A percentile compares a stretch with the other conserved stretches of the same genome.
phyloP scores from a whole-genome alignment of 2,113 vertebrate species.

The Oreochromis spilurus region DNA sequence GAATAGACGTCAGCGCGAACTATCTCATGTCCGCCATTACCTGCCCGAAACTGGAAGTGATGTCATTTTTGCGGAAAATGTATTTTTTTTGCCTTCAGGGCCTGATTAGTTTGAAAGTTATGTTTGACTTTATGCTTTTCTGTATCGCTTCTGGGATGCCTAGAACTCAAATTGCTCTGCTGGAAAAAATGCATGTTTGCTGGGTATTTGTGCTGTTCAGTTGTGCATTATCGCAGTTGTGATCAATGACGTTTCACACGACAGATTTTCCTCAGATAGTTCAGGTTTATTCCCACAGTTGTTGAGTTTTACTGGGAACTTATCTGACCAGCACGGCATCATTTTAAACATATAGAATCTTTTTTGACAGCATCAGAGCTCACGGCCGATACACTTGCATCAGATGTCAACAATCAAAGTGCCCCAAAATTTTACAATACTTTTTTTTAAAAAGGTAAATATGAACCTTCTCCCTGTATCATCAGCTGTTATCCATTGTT shows the following conservation, averaged over 20 bases:
- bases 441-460: neutral
- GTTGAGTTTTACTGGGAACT: neutral
- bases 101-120: neutral
- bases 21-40: neutral
- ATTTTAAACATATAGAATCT: neutral
- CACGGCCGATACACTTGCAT: fast-evolving
- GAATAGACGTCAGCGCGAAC: neutral
- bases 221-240: neutral
- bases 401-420: neutral
- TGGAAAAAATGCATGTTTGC: neutral
- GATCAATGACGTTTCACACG: neutral
- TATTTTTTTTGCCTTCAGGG: neutral
- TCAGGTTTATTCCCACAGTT: neutral
- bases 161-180: neutral
- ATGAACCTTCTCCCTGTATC: neutral
- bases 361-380: neutral
- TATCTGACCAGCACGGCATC: neutral
- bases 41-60: fast-evolving
- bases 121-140: neutral
- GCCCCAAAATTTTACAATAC: neutral
- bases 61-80: fast-evolving
- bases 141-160: fast-evolving
- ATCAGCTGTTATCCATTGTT: neutral
- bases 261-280: neutral
- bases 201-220: neutral